These are phyloP conservation scores for Euclidia mi DNA, from an alignment of 2,888 invertebrate genomes.

Conservation along the genomic window DNA sequence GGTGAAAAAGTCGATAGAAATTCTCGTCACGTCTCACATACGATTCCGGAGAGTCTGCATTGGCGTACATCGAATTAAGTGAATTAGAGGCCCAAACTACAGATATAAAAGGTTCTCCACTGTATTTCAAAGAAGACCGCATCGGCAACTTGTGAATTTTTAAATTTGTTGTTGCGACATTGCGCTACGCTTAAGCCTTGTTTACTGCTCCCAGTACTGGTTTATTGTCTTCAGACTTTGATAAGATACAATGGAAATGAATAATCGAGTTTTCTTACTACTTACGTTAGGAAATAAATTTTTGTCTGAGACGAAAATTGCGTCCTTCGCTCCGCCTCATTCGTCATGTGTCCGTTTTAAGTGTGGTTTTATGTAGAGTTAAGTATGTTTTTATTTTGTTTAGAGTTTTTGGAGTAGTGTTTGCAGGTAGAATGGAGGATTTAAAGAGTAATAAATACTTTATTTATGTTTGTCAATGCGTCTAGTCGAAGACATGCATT, in stretches of 20 bases:
- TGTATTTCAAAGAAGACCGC: slow-evolving; percentile 33
- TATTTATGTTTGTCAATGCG: background rate
- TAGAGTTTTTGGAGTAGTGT: slow-evolving; percentile 4
- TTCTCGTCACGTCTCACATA: slow-evolving; percentile 52
- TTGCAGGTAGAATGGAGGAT: background rate
- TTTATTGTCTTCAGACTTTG: slow-evolving; percentile 32
- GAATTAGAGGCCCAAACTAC: slow-evolving; percentile 51
- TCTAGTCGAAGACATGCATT: too few species aligned
- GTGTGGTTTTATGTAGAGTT: slow-evolving; percentile 42
- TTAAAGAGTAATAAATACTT: background rate
- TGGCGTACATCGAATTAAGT: slow-evolving; percentile 63
- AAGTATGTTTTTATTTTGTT: slow-evolving; percentile 36
- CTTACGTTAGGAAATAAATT: slow-evolving; percentile 36
- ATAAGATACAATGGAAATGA: slow-evolving; percentile 50
- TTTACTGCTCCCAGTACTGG: slow-evolving; percentile 16
- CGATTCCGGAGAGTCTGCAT: slow-evolving; percentile 53
- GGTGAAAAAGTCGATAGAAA: slow-evolving; percentile 51
- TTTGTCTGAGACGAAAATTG: slow-evolving; percentile 23
- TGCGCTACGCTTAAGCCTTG: slow-evolving; percentile 15
- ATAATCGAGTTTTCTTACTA: slow-evolving; percentile 47
- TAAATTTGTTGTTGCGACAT: slow-evolving; percentile 47
- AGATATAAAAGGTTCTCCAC: slow-evolving; percentile 48
- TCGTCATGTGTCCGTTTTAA: slow-evolving; percentile 38
- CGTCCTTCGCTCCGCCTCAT: slow-evolving; percentile 25
- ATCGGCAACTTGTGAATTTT: slow-evolving; percentile 52